Conservation (phyloP, 2,888 invertebrate genomes). For the Microdon myrmicae region DNA sequence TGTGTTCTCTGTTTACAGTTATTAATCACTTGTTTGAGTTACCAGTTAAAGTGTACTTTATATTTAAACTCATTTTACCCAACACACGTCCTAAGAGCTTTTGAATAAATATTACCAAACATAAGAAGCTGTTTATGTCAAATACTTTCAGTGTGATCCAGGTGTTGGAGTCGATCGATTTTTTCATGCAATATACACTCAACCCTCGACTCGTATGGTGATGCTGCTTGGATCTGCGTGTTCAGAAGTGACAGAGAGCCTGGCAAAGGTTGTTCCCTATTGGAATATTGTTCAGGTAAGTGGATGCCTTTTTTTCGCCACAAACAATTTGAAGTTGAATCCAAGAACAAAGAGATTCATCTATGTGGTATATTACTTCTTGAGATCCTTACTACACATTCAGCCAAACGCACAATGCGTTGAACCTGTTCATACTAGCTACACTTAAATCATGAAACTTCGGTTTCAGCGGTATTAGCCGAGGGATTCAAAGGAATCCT, state of each 20-base stretch:
- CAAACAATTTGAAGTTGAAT: conserved; percentile 4
- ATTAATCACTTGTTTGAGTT: no score
- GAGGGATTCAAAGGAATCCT: not conserved
- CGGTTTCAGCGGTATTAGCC: not conserved
- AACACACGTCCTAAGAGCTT: conserved; percentile 14
- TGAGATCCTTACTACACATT: not conserved
- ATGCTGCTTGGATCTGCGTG: conserved; percentile 89
- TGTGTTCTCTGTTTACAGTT: no score
- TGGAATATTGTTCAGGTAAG: conserved; percentile 91
- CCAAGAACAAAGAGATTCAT: not conserved
- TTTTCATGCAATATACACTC: conserved; percentile 89
- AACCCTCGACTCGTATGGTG: conserved; percentile 78
- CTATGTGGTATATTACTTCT: conserved; percentile 9
- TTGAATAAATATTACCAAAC: not conserved
- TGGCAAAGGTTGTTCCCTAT: conserved; percentile 90
- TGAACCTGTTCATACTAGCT: not conserved
- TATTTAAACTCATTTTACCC: conserved; percentile 10
- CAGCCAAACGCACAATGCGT: not conserved
- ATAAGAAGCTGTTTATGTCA: not conserved
- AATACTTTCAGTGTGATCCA: conserved; percentile 82
- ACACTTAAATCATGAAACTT: not conserved
- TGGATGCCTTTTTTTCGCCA: conserved; percentile 6
- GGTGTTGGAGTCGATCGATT: conserved; percentile 91
- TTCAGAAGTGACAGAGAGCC: conserved; percentile 89
- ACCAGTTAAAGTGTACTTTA: conserved; percentile 5